These are phyloP conservation scores for Pseudochirops corinnae DNA, from an alignment of 2,797 vertebrate species.

Conservation along the genomic window DNA sequence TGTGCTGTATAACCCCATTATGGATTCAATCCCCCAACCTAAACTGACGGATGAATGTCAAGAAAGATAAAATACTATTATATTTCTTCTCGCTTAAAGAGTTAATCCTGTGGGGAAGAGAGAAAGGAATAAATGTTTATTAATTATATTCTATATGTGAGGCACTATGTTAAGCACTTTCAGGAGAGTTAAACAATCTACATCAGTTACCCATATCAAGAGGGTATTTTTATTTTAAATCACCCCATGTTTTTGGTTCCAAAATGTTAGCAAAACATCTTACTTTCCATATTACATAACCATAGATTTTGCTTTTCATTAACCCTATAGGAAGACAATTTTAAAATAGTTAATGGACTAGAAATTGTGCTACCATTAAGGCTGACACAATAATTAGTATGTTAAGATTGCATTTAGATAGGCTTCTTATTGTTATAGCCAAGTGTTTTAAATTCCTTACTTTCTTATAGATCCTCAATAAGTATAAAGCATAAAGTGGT, in stretches of 20 bases:
- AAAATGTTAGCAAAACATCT: background rate
- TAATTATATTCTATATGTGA: background rate
- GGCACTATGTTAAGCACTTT: background rate
- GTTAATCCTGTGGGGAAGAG: background rate
- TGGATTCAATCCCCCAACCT: background rate
- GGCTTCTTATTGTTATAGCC: background rate
- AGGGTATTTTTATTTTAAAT: background rate
- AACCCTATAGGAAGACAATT: background rate
- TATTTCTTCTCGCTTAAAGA: background rate
- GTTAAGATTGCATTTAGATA: background rate
- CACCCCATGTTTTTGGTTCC: background rate
- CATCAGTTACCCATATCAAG: background rate
- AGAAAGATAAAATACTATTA: background rate
- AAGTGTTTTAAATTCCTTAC: background rate
- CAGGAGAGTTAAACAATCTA: background rate
- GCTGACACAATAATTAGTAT: background rate
- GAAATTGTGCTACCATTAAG: background rate
- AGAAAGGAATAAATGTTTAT: background rate
- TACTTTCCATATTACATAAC: background rate
- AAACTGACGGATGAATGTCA: background rate
- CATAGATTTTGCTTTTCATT: background rate
- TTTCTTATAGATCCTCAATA: background rate
- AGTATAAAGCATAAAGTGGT: background rate
- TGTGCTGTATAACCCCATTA: background rate
- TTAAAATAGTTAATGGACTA: background rate